Base-by-base conservation (phyloP, 1,140 invertebrate species). In the Hesperophylax magnus region DNA sequence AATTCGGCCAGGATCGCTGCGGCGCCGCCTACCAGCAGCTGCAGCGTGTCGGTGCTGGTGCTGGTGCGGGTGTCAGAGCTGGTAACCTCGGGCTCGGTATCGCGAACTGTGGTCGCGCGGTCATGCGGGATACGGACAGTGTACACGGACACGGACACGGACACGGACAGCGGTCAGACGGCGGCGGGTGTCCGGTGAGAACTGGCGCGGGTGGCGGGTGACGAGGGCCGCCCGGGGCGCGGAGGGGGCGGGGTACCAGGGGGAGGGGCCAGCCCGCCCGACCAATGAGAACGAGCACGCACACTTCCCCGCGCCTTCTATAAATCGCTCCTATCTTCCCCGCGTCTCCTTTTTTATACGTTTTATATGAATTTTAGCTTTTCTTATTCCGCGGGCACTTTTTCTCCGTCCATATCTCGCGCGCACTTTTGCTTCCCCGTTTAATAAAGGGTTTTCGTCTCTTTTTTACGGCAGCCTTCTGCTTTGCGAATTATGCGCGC, bases 281-380 rank as follows among this genome's bases (percentile, higher is more conserved):
- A 65, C 80, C 83, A 82, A 82, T 82, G 53, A 75, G 75, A 58
- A n/a, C 39, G 20, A 74, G 17, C 75, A 53, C 76, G 61, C 63
- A 53, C 53, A 67, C 80, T 18, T 20, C 53, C 80, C 52, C 74
- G 60, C 80, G 20, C 79, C n/a, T 53, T 47, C 47, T 63, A 82
- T 79, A 79, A 82, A 82, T 82, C 81, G 77, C 71, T 56, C 81
- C 75, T 52, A 71, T 77, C 75, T 69, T 58, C 61, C 69, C 71
- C 63, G 54, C 65, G 61, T 67, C 77, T 75, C 76, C 60, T 54
- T 78, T 80, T 81, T 81, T 81, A 71, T 81, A 78, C 63, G 80
- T 81, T 81, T 81, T 81, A 81, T 81, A 81, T 81, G 80, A 81
- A 81, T 81, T 81, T 81, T 81, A 81, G 80, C 80, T 81, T 81